These are phyloP conservation scores for Spialia ferax DNA, from an alignment of 2,888 invertebrate species.

Conservation along the genomic window DNA sequence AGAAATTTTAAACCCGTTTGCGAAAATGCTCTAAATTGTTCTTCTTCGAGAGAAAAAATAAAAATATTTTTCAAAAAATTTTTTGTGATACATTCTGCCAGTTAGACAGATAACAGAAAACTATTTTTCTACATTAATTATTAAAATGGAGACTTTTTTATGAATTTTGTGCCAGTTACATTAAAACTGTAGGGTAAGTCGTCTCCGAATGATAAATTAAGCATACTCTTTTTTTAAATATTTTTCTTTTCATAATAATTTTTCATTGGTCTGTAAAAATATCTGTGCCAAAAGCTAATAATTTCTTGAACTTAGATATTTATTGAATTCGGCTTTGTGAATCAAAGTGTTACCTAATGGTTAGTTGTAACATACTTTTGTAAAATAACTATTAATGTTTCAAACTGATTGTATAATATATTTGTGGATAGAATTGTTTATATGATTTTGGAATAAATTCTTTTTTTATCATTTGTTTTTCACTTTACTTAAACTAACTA, in stretches of 20 bases:
- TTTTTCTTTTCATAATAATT: background rate
- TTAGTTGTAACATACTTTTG: conserved; percentile 67
- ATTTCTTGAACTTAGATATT: conserved; percentile 50
- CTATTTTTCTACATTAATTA: background rate
- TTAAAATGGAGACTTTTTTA: conserved; percentile 48
- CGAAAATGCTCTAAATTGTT: no score
- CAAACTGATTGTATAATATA: conserved; percentile 62
- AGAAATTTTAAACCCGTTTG: no score
- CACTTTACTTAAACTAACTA: no score
- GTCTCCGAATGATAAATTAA: conserved; percentile 43
- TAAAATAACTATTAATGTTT: conserved; percentile 57
- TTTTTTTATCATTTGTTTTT: conserved; percentile 50
- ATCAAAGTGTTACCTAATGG: conserved; percentile 66
- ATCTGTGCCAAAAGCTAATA: conserved; percentile 71
- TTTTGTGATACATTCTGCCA: conserved; percentile 31
- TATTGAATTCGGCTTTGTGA: conserved; percentile 56
- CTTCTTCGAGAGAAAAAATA: no score
- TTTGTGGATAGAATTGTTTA: conserved; percentile 56
- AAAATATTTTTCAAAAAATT: background rate
- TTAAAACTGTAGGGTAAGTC: conserved; percentile 57
- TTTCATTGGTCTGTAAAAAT: conserved; percentile 49
- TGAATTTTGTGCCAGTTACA: conserved; percentile 83
- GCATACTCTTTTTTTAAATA: conserved; percentile 17
- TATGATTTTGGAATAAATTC: conserved; percentile 77
- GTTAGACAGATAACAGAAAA: conserved; percentile 2